Evolutionary conservation across 1,140 invertebrate genomes (phyloP), one percentile per base, ranked within the genome.

Genomic region (Anagrus nilaparvatae): DNA sequence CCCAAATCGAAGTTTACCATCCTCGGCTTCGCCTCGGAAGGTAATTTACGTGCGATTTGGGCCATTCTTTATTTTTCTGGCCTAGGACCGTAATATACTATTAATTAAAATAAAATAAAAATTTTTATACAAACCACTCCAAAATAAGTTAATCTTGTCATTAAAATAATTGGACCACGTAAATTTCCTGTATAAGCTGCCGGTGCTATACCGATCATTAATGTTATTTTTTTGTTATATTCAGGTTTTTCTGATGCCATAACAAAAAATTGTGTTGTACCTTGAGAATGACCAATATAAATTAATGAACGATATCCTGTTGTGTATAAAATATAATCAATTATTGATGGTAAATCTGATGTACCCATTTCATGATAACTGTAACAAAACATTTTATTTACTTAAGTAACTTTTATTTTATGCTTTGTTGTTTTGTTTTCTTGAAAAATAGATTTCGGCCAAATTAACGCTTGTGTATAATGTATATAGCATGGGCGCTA

Each of bases 241-340:
- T 77, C 71, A 1, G 78, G 75, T 40, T 59, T 65, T 13, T 70
- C 54, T 25, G 75, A 74, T 47, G 69, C 56, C 66, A 78, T 70
- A 24, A 73, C 72, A 43, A 74, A 78, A 46, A 75, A 77, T 23
- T 70, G 61, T 10, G 77, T 76, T 0, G 77, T 78, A 23, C 84
- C 84, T 63, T 73, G 70, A 0, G 71, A 72, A 54, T 84, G 79
- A 3, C 80, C 82, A 6, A 85, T 61, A 59, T 81, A 84, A 28
- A 71, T 60, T 3, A 86, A 44, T 35, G 75, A 60, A 21, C 59
- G 52, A 5, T 64, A 58, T 1, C 65, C 61, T 0, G 79, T 82
- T 13, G 44, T 44, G 1, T 66, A 54, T 9, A 79, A 49, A 8
- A 82, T 70, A 52, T 74, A 75, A 44, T 79, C 68, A 8, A 82